phyloP scores from a whole-genome alignment of 35 echinoderm and acorn worm genomes.

The Anneissia japonica region DNA sequence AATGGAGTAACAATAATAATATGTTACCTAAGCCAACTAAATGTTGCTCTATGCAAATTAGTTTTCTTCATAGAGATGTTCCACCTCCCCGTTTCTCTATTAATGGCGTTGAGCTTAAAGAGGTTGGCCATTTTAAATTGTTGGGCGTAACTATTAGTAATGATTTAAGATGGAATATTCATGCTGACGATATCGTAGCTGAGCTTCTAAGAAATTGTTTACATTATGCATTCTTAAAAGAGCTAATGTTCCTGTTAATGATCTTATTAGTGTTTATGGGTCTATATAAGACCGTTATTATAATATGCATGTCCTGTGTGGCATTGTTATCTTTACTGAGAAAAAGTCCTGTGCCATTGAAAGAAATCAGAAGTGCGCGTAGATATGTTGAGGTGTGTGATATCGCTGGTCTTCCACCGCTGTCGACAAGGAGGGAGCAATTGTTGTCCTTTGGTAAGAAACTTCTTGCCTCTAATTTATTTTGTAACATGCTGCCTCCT shows the following conservation, averaged over 20 bases:
- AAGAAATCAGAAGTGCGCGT: not conserved
- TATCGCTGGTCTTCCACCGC: not conserved
- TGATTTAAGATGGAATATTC: not conserved
- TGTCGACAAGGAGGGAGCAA: not conserved
- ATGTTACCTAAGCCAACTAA: not conserved
- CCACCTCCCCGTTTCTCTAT: not conserved
- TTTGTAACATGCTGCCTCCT: not conserved
- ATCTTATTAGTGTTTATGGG: not conserved
- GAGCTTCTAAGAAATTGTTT: not conserved
- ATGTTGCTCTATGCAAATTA: not conserved
- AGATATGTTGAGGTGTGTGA: not conserved
- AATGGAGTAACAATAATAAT: not conserved
- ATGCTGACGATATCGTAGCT: not conserved
- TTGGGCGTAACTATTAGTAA: not conserved
- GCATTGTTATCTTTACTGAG: not conserved
- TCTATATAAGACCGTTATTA: no score
- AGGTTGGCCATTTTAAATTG: not conserved
- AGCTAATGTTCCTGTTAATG: not conserved
- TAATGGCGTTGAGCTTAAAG: not conserved
- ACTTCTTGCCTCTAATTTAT: not conserved
- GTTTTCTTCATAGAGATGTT: not conserved
- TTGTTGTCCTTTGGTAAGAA: not conserved
- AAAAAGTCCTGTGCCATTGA: not conserved
- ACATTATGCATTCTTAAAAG: not conserved
- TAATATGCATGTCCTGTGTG: not conserved